These are phyloP conservation scores for Callimorpha dominula DNA, from an alignment of 2,888 invertebrate genomes.

Conservation along the genomic window DNA sequence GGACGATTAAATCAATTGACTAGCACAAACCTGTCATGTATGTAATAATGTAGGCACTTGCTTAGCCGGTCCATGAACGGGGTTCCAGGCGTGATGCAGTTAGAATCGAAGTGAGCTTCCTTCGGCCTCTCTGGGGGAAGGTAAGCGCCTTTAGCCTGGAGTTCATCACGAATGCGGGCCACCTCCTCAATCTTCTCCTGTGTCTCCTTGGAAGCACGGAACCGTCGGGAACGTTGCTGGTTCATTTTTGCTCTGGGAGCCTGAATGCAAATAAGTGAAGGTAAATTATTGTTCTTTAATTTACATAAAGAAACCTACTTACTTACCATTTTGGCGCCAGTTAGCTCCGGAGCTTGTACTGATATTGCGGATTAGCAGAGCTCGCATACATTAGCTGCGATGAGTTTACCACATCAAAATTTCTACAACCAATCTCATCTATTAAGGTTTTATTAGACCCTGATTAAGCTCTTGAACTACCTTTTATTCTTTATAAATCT, in stretches of 20 bases:
- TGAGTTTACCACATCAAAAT: too few species aligned
- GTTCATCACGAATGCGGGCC: conserved; percentile 91
- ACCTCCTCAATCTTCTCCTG: conserved; percentile 96
- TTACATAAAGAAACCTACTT: neutral
- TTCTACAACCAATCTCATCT: too few species aligned
- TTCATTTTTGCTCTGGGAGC: conserved; percentile 99
- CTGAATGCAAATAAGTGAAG: conserved; percentile 59
- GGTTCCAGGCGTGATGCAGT: conserved; percentile 99
- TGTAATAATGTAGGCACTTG: conserved; percentile 94
- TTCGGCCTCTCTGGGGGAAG: conserved; percentile 96
- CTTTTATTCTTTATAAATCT: too few species aligned
- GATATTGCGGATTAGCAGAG: neutral
- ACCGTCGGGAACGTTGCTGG: conserved; percentile 98
- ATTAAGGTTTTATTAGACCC: neutral
- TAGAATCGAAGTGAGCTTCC: conserved; percentile 98
- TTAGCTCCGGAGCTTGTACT: neutral
- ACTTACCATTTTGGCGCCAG: neutral
- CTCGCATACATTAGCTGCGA: too few species aligned
- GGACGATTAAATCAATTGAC: neutral
- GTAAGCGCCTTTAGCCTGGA: conserved; percentile 90
- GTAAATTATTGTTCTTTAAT: neutral
- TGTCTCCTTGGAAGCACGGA: conserved; percentile 98
- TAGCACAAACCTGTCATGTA: conserved; percentile 89
- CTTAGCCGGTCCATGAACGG: conserved; percentile 98
- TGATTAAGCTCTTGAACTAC: neutral